A percentile compares a stretch with the other conserved stretches of the same genome.
phyloP scores from a whole-genome alignment of 2,113 vertebrate species.

The Psittacula cyanocephala region DNA sequence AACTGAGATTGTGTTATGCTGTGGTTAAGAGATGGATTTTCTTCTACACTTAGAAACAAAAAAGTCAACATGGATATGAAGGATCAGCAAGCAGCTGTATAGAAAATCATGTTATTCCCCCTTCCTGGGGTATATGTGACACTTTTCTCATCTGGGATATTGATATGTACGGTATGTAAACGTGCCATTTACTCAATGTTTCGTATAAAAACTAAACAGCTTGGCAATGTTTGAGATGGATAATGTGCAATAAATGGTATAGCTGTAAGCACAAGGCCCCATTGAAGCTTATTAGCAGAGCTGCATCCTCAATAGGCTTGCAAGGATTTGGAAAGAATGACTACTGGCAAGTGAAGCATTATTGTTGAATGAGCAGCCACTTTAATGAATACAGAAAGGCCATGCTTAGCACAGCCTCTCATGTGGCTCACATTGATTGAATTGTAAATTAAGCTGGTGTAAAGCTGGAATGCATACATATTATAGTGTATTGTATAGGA shows the following conservation, averaged over 20 bases:
- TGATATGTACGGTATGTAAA: background rate
- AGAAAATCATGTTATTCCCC: background rate
- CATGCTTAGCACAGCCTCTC: background rate
- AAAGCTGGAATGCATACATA: background rate
- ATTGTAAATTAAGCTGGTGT: background rate
- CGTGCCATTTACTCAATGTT: background rate
- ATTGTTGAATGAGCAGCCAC: background rate
- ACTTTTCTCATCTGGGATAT: background rate
- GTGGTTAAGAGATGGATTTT: background rate
- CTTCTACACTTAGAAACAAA: background rate
- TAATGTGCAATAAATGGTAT: background rate
- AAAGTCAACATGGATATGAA: background rate
- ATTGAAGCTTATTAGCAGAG: conserved; percentile 29
- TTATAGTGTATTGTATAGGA: background rate
- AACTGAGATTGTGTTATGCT: background rate
- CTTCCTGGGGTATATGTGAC: background rate
- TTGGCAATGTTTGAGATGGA: background rate
- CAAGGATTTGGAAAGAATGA: conserved; percentile 20
- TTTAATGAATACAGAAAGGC: conserved; percentile 18
- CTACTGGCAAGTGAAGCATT: conserved; percentile 5
- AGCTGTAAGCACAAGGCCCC: background rate
- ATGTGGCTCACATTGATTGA: background rate
- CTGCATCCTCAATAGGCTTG: background rate
- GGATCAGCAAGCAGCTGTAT: background rate
- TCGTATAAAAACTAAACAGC: background rate